phyloP scores from a whole-genome alignment of 2,113 vertebrate genomes.

The Cairina moschata region DNA sequence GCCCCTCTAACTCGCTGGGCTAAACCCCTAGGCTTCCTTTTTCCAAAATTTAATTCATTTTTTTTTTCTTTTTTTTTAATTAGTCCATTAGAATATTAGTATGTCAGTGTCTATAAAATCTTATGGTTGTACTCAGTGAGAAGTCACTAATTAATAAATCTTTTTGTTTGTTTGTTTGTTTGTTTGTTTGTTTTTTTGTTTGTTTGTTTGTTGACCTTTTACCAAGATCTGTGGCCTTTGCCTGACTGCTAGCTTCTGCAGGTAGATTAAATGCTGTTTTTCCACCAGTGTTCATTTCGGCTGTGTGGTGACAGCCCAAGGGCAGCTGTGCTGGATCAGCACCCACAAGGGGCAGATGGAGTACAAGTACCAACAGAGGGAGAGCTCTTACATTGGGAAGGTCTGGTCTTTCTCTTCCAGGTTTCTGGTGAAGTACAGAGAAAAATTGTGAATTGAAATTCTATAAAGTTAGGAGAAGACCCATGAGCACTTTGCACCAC shows the following conservation, averaged over 20 bases:
- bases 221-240: background rate
- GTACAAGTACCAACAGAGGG: fast-evolving
- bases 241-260: background rate
- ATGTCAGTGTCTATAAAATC: background rate
- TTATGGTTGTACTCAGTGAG: background rate
- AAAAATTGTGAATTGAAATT: background rate
- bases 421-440: background rate
- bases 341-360: background rate
- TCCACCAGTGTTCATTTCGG: background rate
- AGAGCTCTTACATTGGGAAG: background rate
- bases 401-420: background rate
- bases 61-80: background rate
- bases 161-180: background rate
- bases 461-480: background rate
- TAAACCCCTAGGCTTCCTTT: background rate
- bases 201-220: background rate
- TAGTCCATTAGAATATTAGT: background rate
- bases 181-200: background rate
- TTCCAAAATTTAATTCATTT: background rate
- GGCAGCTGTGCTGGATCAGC: background rate
- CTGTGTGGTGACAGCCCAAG: background rate
- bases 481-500: fast-evolving
- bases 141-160: background rate
- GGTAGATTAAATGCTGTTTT: background rate
- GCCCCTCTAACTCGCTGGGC: background rate